phyloP scores from a whole-genome alignment of 53 echinoderm and acorn worm genomes.

The Echinometra lucunter region DNA sequence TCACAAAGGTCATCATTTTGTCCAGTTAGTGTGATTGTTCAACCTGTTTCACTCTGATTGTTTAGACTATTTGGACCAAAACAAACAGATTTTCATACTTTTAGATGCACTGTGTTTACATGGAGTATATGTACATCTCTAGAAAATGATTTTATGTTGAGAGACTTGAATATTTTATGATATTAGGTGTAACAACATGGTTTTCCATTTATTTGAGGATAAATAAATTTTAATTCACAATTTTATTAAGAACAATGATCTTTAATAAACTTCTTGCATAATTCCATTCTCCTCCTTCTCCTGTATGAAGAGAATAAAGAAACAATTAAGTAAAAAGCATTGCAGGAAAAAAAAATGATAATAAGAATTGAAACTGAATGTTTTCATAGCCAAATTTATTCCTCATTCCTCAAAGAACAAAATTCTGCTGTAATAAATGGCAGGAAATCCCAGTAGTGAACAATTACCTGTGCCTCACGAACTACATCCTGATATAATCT shows the following conservation, averaged over 20 bases:
- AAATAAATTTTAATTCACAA: not conserved
- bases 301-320: not conserved
- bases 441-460: conserved; percentile 39
- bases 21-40: too few relatives aligned
- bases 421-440: not conserved
- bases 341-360: not conserved
- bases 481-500: conserved; percentile 15
- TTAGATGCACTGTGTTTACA: too few relatives aligned
- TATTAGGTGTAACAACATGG: not conserved
- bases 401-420: not conserved
- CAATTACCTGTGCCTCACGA: conserved; percentile 39
- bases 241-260: not conserved
- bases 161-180: not conserved
- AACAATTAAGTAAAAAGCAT: not conserved
- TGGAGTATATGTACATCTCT: not conserved
- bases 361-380: not conserved
- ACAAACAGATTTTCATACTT: too few relatives aligned
- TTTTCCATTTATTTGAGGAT: not conserved
- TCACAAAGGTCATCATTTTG: too few relatives aligned
- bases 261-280: too few relatives aligned
- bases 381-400: not conserved
- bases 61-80: too few relatives aligned
- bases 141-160: not conserved
- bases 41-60: too few relatives aligned
- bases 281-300: too few relatives aligned